Percentiles rank a stretch among this genome's conserved stretches.
Evolutionary conservation across 2,888 invertebrate genomes (phyloP).

Genomic region (Agrotis segetum): DNA sequence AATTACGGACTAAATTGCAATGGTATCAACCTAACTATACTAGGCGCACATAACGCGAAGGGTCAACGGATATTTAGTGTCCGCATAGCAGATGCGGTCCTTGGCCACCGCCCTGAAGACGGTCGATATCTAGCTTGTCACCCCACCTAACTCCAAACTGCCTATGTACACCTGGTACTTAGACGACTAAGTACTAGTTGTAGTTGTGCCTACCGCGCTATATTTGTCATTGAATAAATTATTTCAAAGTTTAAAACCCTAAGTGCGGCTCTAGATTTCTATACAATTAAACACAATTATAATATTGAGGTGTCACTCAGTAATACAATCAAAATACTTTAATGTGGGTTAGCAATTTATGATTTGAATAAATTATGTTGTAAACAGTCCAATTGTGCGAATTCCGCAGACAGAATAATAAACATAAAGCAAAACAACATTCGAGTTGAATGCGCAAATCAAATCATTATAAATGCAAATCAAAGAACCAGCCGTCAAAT

Average conservation of each 20-base stretch:
- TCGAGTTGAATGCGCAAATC: constrained; percentile 35
- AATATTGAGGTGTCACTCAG: constrained; percentile 41
- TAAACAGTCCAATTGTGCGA: constrained; percentile 49
- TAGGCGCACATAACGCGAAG: constrained; percentile 81
- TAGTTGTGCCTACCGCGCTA: constrained; percentile 43
- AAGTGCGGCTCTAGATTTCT: constrained; percentile 32
- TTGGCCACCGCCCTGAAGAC: constrained; percentile 89
- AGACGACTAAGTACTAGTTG: constrained; percentile 68
- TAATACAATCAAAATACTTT: constrained; percentile 40
- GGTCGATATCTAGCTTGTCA: constrained; percentile 88
- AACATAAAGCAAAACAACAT: constrained; percentile 32
- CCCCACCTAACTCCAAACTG: constrained; percentile 87
- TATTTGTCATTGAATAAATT: constrained; percentile 51
- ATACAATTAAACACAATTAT: constrained; percentile 48
- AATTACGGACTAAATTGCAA: constrained; percentile 86
- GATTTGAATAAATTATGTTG: constrained; percentile 51
- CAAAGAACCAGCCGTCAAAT: constrained; percentile 31
- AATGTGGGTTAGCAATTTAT: constrained; percentile 51
- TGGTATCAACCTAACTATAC: constrained; percentile 71
- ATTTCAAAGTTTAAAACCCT: constrained; percentile 37
- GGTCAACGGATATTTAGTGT: constrained; percentile 90
- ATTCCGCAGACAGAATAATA: constrained; percentile 47
- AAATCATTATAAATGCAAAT: constrained; percentile 39
- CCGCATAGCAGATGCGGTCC: constrained; percentile 90
- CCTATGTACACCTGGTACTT: constrained; percentile 88